Evolutionary conservation across 2,888 invertebrate genomes (phyloP).

Genomic region (Tanypteryx hageni): DNA sequence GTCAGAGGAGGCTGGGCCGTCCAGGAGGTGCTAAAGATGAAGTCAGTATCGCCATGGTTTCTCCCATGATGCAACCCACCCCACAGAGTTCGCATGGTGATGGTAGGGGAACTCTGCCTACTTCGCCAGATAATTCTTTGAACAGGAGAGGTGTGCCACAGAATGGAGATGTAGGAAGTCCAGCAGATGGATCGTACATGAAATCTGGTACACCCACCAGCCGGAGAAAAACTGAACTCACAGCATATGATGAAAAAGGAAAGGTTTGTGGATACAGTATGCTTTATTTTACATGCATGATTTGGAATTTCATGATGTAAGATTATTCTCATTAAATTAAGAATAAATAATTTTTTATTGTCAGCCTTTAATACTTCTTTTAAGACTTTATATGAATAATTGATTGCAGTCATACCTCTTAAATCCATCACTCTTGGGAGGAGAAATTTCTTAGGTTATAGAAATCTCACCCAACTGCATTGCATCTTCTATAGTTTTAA

Average conservation of each 20-base stretch:
- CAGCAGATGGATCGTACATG: background rate
- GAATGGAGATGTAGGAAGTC: constrained; percentile 48
- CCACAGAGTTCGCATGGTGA: background rate
- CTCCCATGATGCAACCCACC: constrained; percentile 51
- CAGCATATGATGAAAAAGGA: constrained; percentile 44
- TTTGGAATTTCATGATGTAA: too few relatives aligned
- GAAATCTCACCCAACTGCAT: too few relatives aligned
- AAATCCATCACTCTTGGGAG: too few relatives aligned
- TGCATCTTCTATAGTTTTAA: too few relatives aligned
- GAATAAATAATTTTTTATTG: too few relatives aligned
- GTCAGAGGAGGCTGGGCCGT: constrained; percentile 49
- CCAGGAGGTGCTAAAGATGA: constrained; percentile 56
- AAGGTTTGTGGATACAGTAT: constrained; percentile 16
- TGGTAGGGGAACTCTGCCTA: background rate
- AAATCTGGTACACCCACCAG: constrained; percentile 51
- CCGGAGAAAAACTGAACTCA: constrained; percentile 53
- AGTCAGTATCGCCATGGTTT: constrained; percentile 49
- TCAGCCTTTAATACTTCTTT: too few relatives aligned
- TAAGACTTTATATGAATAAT: too few relatives aligned
- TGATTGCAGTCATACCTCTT: too few relatives aligned
- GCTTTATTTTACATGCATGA: too few relatives aligned
- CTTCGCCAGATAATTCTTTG: constrained; percentile 10
- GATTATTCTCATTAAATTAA: too few relatives aligned
- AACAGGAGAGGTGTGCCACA: constrained; percentile 11
- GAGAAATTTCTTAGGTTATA: too few relatives aligned